These are phyloP conservation scores for Calephelis perditalis DNA, from an alignment of 2,888 invertebrate species.

Conservation along the genomic window DNA sequence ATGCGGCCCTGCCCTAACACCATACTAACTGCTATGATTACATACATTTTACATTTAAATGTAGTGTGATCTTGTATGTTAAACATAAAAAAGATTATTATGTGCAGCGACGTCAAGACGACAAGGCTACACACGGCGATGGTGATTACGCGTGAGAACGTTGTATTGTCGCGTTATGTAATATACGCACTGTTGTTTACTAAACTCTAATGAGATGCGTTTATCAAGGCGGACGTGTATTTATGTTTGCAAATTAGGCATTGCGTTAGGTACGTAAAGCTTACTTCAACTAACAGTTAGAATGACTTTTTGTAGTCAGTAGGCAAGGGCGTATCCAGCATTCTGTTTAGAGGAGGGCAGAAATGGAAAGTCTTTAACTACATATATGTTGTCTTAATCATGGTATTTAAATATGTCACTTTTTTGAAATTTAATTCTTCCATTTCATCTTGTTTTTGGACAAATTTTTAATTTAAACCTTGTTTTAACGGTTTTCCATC, in stretches of 20 bases:
- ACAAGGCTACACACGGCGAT: constrained; percentile 15
- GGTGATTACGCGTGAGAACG: constrained; percentile 13
- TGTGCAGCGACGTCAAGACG: constrained; percentile 1
- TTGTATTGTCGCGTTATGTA: constrained; percentile 8
- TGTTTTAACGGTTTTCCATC: too few relatives aligned
- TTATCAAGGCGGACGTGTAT: constrained; percentile 7
- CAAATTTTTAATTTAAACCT: too few relatives aligned
- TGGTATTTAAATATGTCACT: too few relatives aligned
- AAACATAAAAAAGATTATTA: constrained; percentile 16
- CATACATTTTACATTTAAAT: constrained; percentile 7
- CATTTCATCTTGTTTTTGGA: too few relatives aligned
- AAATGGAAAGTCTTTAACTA: too few relatives aligned
- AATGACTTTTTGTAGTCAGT: too few relatives aligned
- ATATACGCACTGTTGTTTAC: constrained; percentile 9
- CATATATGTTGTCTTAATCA: too few relatives aligned
- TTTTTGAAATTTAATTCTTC: too few relatives aligned
- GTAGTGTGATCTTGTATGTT: constrained; percentile 13
- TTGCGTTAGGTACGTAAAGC: too few relatives aligned
- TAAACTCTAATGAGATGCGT: neutral
- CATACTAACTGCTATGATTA: constrained; percentile 1
- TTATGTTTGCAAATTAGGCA: neutral
- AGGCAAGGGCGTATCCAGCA: too few relatives aligned
- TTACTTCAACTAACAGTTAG: too few relatives aligned
- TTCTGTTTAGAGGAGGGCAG: too few relatives aligned
- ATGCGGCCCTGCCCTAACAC: neutral